These are phyloP conservation scores for Monarcha castaneiventris DNA, from an alignment of 2,113 vertebrate genomes.

Conservation along the genomic window DNA sequence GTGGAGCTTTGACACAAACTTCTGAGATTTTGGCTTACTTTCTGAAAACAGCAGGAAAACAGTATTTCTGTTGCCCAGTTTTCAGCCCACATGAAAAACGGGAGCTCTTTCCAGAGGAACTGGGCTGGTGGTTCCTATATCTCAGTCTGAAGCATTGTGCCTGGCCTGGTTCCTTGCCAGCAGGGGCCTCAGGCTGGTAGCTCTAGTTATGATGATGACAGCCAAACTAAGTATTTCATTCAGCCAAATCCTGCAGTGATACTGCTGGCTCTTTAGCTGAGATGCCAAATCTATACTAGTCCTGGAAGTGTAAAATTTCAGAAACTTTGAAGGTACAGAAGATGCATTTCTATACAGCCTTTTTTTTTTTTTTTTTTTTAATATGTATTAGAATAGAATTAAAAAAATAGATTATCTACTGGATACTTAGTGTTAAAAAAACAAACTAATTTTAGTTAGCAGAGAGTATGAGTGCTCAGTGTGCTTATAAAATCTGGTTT, in stretches of 20 bases:
- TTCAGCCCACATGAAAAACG: neutral
- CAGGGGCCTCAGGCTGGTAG: neutral
- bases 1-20: neutral
- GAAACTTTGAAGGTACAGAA: neutral
- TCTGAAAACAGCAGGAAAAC: neutral
- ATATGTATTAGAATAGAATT: neutral
- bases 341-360: neutral
- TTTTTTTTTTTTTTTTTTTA: neutral
- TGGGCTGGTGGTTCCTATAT: neutral
- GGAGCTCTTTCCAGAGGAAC: neutral
- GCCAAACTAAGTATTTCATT: neutral
- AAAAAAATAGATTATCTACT: neutral
- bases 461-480: neutral
- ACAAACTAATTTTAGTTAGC: neutral
- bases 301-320: neutral
- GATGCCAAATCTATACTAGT: neutral
- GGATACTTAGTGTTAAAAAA: neutral
- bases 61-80: neutral
- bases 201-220: neutral
- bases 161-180: neutral
- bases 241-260: neutral
- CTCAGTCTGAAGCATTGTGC: neutral
- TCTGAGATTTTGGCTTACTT: neutral
- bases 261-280: neutral
- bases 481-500: neutral